Base-by-base conservation (phyloP, 2,888 invertebrate genomes). In the Heliconius ethilla region DNA sequence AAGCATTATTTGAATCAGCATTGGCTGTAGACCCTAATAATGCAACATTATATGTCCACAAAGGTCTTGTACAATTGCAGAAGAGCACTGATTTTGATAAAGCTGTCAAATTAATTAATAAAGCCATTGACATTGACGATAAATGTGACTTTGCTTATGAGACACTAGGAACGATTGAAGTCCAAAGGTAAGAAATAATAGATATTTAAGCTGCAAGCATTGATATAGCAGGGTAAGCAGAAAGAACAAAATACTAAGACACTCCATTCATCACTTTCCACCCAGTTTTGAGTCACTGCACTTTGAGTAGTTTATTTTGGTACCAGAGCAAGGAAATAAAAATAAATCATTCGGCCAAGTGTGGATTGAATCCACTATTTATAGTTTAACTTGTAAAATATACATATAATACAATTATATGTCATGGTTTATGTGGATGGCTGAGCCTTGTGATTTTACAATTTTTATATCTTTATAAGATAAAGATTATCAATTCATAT, bases 81-180 rank as follows among this genome's bases (percentile, higher is more conserved):
- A 98, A 97, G 96, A 97, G 96, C 83, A 97, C 97, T 78, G 97
- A 98, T 86, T 95, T 98, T 80, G 96, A 97, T 18, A 96, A 96
- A 86, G 97, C 98, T 33, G 95, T 97, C 0, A 95, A 96, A 82
- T 94, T 97, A 79, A 97, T 99, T 86, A 96, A 96, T 81, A 96
- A 97, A 89, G 98, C 98, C 1, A 96, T 99, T 82, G 96, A 97
- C 87, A 95, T 98, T 85, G 99, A 99, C 93, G 96, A 97, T 75
- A 97, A 97, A 90, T 99, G 98, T 94, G 98, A 98, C 92, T 97
- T 98, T 94, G 99, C 98, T 13, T 99, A 98, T 90, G 99, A 99
- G 94, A 98, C 99, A 69, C 95, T 99, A 81, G 99, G 98, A 83
- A 98, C 98, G 40, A 97, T 99, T 82, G 98, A 99, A 95, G 98